Evolutionary conservation across 1,140 invertebrate genomes (phyloP), one percentile per base, ranked within the genome.

Genomic region (Drosophila dunni): DNA sequence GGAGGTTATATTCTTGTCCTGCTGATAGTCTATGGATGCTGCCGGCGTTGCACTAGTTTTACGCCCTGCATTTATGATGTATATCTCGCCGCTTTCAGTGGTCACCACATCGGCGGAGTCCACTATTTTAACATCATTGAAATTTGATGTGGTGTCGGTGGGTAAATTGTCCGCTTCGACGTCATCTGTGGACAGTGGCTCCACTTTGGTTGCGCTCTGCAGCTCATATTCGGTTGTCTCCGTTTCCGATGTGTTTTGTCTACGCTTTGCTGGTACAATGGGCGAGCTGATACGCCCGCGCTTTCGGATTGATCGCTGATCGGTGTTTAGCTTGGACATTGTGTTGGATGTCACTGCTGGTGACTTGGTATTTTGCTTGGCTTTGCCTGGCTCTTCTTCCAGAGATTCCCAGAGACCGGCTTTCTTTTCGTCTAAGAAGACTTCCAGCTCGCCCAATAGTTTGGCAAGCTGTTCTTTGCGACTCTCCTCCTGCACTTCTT

Each of bases 381-480:
- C 38, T 11, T 45, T 40, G 4, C 0, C 24, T 8, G 6, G 53
- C 7, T 48, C 53, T 2, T 64, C 53, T 3, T 48, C 38, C 7
- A 88, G 3, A 6, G 79, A 1, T 34, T 83, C 62, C 83, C 83
- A 86, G 0, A 51, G 54, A 7, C 71, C 85, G 15, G 78, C 80
- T 67, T 76, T 78, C n/a, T 88, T 89, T 20, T 81, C 65, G 11
- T 11, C 61, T 1, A 91, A 51, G 45, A 73, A 91, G 0, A 74
- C 50, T 20, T 91, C 85, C 0, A 91, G 29, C 45, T 91, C 90
- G 4, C 82, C 71, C 10, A 91, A 9, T 1, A 91, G 51, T 11
- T 75, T 72, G 17, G 48, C 66, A 10, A 82, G 46, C 74, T 91
- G 88, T 29, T 79, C 73, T 44, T 73, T 79, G 8, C 90, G 81